Conservation (phyloP, 2,888 invertebrate genomes). For the Aphidius colemani region DNA sequence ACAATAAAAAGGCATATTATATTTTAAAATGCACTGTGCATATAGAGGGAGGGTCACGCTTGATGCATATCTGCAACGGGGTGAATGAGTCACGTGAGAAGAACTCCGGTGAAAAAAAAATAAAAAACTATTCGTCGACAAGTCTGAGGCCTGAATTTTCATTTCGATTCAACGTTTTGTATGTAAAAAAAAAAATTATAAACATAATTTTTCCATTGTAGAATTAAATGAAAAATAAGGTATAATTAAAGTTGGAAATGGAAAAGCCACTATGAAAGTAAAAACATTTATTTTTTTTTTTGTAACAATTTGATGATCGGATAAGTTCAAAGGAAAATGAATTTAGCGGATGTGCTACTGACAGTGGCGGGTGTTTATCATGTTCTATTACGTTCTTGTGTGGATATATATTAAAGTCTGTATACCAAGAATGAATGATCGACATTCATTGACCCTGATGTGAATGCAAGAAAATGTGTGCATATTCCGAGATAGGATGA, state of each 20-base stretch:
- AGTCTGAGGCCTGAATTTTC: slow-evolving; percentile 9
- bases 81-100: slow-evolving; percentile 52
- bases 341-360: slow-evolving; percentile 15
- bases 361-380: too few relatives aligned
- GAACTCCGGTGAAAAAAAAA: slow-evolving; percentile 33
- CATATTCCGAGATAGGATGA: too few relatives aligned
- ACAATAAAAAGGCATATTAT: slow-evolving; percentile 5
- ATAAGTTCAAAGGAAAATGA: slow-evolving; percentile 22
- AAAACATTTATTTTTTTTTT: background rate
- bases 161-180: background rate
- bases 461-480: slow-evolving; percentile 4
- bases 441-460: slow-evolving; percentile 35
- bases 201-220: background rate
- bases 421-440: slow-evolving; percentile 34
- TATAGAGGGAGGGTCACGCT: slow-evolving; percentile 40
- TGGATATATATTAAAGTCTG: background rate
- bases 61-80: slow-evolving; percentile 47
- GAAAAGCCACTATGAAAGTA: background rate
- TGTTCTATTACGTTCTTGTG: background rate
- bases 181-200: background rate
- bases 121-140: slow-evolving; percentile 23
- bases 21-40: slow-evolving; percentile 46
- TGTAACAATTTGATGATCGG: slow-evolving; percentile 12
- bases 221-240: background rate
- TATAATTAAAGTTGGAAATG: too few relatives aligned